Conservation (phyloP, 2,888 invertebrate species). For the Eilema caniola region DNA sequence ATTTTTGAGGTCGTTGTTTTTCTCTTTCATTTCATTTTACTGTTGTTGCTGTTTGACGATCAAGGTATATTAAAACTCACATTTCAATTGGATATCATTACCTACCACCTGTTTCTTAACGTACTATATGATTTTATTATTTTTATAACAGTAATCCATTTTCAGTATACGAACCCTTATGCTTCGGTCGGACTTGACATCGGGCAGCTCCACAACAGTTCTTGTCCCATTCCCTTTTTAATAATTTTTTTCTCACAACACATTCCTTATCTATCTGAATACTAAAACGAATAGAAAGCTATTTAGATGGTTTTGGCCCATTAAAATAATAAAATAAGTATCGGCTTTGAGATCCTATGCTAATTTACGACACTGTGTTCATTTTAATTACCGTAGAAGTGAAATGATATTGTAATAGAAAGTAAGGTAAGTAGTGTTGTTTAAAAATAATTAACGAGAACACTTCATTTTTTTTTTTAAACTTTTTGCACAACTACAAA, state of each 20-base stretch:
- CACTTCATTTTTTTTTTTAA: no score
- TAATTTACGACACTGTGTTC: not conserved
- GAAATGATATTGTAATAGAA: constrained; percentile 1
- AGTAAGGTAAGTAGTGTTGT: not conserved
- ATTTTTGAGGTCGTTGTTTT: not conserved
- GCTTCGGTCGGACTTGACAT: no score
- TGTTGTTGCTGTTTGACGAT: not conserved
- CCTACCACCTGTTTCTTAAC: not conserved
- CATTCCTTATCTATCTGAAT: not conserved
- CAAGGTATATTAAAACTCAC: not conserved
- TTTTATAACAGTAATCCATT: no score
- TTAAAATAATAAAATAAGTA: constrained; percentile 2
- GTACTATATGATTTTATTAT: no score
- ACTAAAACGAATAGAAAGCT: not conserved
- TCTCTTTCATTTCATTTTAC: not conserved
- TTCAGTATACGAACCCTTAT: no score
- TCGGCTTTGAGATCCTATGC: not conserved
- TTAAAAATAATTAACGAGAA: no score
- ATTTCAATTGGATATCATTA: not conserved
- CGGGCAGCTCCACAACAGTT: no score
- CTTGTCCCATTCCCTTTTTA: no score
- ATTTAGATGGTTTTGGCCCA: not conserved
- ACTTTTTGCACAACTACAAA: no score
- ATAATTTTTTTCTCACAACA: no score
- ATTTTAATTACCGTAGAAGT: not conserved